Evolutionary conservation across 2,888 invertebrate species (phyloP), one percentile per base, ranked within the genome.

Genomic region (Diabrotica balteata): DNA sequence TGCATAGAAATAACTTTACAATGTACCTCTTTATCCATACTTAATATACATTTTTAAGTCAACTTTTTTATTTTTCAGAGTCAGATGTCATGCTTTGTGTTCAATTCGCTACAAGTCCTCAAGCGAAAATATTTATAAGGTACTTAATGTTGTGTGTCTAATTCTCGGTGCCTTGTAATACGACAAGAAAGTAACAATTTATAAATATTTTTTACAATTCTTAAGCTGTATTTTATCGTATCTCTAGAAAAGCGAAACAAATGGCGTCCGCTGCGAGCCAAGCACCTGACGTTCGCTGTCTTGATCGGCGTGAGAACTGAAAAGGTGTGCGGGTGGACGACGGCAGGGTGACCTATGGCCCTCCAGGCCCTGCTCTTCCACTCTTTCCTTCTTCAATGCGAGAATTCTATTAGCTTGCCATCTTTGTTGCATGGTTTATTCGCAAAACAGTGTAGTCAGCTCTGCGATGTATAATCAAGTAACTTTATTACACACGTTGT

Each of bases 251-350:
- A 66, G 63, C 63, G 68, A 66, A 69, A 69, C 68, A 66, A 69
- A 69, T 66, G 66, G 45, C 63, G 59, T 59, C 63, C 45, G 69
- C 69, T 66, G 69, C 69, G 69, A 65, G 66, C 50, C 63, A 52
- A 69, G 69, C 69, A 69, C 69, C 69, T 69, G 69, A 69, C 66
- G 68, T 62, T 54, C 63, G 66, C 63, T 55, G 69, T 51, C 66
- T 66, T 69, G 68, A 66, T 65, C 68, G 75, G 74, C 76, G 76
- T 76, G 76, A 76, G 76, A 76, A 76, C 76, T 64, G 66, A 67
- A 45, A 57, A 70, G 74, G 74, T 72, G 73, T 68, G 75, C 75
- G 76, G 76, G 76, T 75, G 76, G 73, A 72, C 70, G 59, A 62
- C 73, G 68, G 67, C 67, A 73, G 49, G 67, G 65, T 76, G 76